Evolutionary conservation across 1,140 invertebrate species (phyloP).

Genomic region (Notospermus geniculatus): DNA sequence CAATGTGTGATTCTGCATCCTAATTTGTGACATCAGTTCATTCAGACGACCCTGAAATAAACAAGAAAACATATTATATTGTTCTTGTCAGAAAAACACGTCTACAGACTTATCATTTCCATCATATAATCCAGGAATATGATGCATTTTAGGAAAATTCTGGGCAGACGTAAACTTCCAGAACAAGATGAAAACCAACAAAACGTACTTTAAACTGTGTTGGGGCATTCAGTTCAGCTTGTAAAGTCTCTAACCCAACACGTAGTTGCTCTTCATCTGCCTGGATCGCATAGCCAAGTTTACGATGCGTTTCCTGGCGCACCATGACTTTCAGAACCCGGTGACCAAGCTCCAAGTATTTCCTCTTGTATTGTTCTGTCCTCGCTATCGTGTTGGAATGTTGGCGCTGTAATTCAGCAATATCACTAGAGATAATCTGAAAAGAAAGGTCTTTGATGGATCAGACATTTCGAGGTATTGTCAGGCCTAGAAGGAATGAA

Average conservation of each 20-base stretch:
- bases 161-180: too few species aligned
- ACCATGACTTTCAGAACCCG: slow-evolving; percentile 77
- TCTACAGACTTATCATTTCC: too few species aligned
- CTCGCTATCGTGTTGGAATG: slow-evolving; percentile 70
- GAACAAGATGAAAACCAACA: too few species aligned
- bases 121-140: too few species aligned
- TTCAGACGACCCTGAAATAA: slow-evolving; percentile 78
- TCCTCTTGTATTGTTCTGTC: slow-evolving; percentile 72
- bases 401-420: slow-evolving; percentile 71
- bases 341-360: slow-evolving; percentile 73
- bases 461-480: too few species aligned
- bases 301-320: slow-evolving; percentile 80
- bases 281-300: slow-evolving; percentile 79
- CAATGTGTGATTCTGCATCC: slow-evolving; percentile 70
- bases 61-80: too few species aligned
- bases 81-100: too few species aligned
- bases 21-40: slow-evolving; percentile 82
- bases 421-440: slow-evolving; percentile 68
- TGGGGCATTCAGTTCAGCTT: slow-evolving; percentile 81
- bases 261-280: slow-evolving; percentile 85
- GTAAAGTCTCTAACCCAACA: slow-evolving; percentile 79
- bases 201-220: slow-evolving; percentile 81
- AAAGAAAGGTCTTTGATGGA: neutral
- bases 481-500: too few species aligned
- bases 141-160: too few species aligned